Evolutionary conservation across 2,888 invertebrate species (phyloP).

Genomic region (Euproctis similis): DNA sequence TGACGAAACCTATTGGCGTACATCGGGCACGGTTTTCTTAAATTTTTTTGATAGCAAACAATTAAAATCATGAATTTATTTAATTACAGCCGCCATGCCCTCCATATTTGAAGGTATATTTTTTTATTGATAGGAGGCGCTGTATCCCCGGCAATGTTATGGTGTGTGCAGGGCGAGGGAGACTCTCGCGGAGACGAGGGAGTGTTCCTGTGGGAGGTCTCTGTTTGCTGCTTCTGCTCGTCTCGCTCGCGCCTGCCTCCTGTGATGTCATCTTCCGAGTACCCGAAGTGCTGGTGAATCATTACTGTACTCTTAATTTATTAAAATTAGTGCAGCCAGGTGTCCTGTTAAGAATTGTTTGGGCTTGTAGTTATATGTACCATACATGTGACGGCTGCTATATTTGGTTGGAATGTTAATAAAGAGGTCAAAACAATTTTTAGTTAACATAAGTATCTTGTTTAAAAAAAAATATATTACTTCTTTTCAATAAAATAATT

Average conservation of each 20-base stretch:
- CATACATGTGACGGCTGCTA: no score
- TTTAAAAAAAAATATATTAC: not conserved
- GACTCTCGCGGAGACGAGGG: no score
- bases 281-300: slow-evolving; percentile 57
- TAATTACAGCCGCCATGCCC: no score
- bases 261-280: slow-evolving; percentile 63
- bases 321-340: no score
- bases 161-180: slow-evolving; percentile 17
- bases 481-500: not conserved
- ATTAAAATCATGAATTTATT: no score
- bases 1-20: no score
- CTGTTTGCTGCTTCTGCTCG: slow-evolving; percentile 25
- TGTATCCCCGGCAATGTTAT: slow-evolving; percentile 20
- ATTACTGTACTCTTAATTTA: not conserved
- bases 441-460: not conserved
- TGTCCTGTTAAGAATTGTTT: no score
- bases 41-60: no score
- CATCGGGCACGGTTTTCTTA: no score
- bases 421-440: not conserved
- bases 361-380: no score
- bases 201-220: slow-evolving; percentile 24
- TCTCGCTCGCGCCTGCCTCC: slow-evolving; percentile 9
- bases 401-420: no score
- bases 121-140: not conserved
- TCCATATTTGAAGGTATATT: no score